Evolutionary conservation across 2,113 vertebrate genomes (phyloP), one percentile per base, ranked within the genome.

Genomic region (Bos javanicus): DNA sequence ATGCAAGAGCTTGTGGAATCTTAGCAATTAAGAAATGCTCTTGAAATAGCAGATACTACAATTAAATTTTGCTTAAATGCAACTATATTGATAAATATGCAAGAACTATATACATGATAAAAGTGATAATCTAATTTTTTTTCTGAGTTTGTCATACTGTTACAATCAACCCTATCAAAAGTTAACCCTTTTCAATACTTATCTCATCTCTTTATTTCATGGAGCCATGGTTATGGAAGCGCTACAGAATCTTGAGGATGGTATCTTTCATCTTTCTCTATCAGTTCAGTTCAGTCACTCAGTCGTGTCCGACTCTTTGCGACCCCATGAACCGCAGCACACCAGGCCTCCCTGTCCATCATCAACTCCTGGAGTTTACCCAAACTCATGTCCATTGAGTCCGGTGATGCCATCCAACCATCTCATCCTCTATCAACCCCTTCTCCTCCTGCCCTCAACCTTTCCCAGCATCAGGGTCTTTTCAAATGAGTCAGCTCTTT

Each of bases 21-120:
- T n/a, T 85, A 46, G 52, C 26, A 76, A 67, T 43, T 90, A 67
- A 67, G 64, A 71, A 71, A 36, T 10, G 19, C 19, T 36, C 67
- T 36, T 71, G 12, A 39, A 19, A 86, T 19, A 26, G 26, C 3
- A 60, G 9, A 86, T 11, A n/a, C n/a, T 54, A 54, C 25, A 50
- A 89, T 74, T 95, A 93, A 60, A 81, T 60, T 93, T 95, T 62
- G 43, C 57, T 96, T 94, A 88, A 90, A 82, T 93, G 7, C 15
- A 87, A 91, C 76, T 81, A 64, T 36, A 89, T 13, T 23, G 39
- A 80, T 74, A 57, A 80, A 64, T 48, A 82, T 76, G 23, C 21
- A 87, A 81, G 48, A 87, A 30, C 83, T 82, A 52, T n/a, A 2
- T 46, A 54, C 25, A 14, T 90, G 28, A 7, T 3, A 95, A 90